Percentiles rank a stretch among this genome's conserved stretches.
Conservation (phyloP, 2,113 vertebrate genomes). For the Hiodon tergisus region DNA sequence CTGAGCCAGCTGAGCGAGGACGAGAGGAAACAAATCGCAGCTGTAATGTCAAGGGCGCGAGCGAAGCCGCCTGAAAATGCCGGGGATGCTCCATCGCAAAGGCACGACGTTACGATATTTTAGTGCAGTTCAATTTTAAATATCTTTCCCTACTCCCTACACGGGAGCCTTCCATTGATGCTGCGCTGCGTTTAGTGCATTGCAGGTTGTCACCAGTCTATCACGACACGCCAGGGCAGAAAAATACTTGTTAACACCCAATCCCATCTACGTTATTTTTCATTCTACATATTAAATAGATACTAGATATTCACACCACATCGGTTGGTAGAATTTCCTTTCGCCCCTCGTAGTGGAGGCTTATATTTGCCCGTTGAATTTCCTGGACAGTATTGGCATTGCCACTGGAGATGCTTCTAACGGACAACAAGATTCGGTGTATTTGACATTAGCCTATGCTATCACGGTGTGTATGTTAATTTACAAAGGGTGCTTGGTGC, state of each 20-base stretch:
- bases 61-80: constrained; percentile 75
- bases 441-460: too few species aligned
- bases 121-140: constrained; percentile 1
- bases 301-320: too few species aligned
- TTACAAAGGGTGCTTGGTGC: too few species aligned
- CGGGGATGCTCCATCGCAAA: constrained; percentile 67
- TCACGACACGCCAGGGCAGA: constrained; percentile 32
- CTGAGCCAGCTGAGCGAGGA: constrained; percentile 85
- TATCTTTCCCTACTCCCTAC: neutral
- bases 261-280: constrained; percentile 12
- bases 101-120: constrained; percentile 59
- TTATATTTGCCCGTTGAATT: too few species aligned
- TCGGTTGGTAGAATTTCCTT: too few species aligned
- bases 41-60: constrained; percentile 89
- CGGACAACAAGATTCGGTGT: too few species aligned
- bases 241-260: constrained; percentile 48
- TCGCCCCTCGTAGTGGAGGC: too few species aligned
- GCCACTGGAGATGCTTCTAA: too few species aligned
- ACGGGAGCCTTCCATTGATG: neutral
- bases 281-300: neutral
- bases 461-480: too few species aligned
- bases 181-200: constrained; percentile 27
- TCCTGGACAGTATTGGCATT: too few species aligned
- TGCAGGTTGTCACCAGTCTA: constrained; percentile 35
- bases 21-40: constrained; percentile 80